phyloP scores from a whole-genome alignment of 2,797 vertebrate genomes.

The Eulemur rubriventer region DNA sequence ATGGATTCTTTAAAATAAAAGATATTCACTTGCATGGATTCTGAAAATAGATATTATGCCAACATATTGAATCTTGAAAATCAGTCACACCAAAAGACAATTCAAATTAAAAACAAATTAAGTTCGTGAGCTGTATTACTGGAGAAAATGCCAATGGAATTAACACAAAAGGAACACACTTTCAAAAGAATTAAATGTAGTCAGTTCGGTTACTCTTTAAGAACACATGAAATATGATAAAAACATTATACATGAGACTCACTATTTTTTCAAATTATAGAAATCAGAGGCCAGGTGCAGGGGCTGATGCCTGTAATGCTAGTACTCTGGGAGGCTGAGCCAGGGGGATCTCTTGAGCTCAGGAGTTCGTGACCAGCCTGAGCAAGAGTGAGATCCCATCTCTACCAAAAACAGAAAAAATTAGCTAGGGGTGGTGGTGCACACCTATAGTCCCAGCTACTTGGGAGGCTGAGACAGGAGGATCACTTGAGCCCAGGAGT shows the following conservation, averaged over 20 bases:
- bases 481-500: no score
- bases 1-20: not conserved
- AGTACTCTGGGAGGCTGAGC: no score
- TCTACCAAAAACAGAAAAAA: no score
- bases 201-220: not conserved
- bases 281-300: not conserved
- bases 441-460: no score
- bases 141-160: not conserved
- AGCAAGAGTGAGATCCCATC: no score
- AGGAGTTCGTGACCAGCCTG: no score
- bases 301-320: no score
- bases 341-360: no score
- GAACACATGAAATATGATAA: not conserved
- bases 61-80: not conserved
- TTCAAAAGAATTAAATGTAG: constrained; percentile 15
- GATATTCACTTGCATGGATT: not conserved
- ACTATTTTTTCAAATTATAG: not conserved
- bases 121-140: not conserved
- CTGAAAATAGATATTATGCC: not conserved
- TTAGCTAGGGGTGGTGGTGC: no score
- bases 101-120: not conserved
- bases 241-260: not conserved
- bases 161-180: not conserved
- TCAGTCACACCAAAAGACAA: constrained; percentile 5
- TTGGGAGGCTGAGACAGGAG: no score